These are phyloP conservation scores for Coregonus ussuriensis DNA, from an alignment of 2,797 vertebrate species.

Conservation along the genomic window DNA sequence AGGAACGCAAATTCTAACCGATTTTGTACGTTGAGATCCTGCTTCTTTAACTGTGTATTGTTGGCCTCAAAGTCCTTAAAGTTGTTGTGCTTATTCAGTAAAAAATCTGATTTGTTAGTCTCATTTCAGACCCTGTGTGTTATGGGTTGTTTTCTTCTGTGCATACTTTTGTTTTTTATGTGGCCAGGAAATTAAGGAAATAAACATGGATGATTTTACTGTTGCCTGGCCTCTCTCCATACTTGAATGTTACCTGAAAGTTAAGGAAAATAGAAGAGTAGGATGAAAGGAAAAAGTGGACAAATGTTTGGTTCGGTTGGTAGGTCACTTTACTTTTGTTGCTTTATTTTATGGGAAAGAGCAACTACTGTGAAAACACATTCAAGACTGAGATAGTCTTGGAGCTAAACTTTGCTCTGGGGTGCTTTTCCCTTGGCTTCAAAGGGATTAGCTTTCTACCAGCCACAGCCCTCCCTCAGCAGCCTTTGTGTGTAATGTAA, in stretches of 20 bases:
- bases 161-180: slow-evolving; percentile 63
- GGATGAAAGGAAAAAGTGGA: neutral
- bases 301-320: too few relatives aligned
- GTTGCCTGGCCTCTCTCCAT: neutral
- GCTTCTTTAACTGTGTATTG: slow-evolving; percentile 33
- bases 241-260: neutral
- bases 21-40: slow-evolving; percentile 44
- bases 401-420: slow-evolving; percentile 1
- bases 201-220: slow-evolving; percentile 54
- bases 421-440: slow-evolving; percentile 31
- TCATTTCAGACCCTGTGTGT: slow-evolving; percentile 45
- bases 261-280: neutral
- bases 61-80: slow-evolving; percentile 32
- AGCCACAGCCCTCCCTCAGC: slow-evolving; percentile 27
- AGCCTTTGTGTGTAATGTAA: slow-evolving; percentile 60
- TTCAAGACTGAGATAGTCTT: too few relatives aligned
- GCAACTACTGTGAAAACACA: neutral
- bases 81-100: slow-evolving; percentile 33
- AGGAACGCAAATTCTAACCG: slow-evolving; percentile 38
- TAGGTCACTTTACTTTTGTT: neutral
- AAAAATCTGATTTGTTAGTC: slow-evolving; percentile 41
- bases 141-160: slow-evolving; percentile 50
- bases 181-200: slow-evolving; percentile 52
- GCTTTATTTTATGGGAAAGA: neutral
- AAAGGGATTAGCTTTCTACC: slow-evolving; percentile 49